Base-by-base conservation (phyloP, 2,888 invertebrate genomes). In the Nowickia ferox region DNA sequence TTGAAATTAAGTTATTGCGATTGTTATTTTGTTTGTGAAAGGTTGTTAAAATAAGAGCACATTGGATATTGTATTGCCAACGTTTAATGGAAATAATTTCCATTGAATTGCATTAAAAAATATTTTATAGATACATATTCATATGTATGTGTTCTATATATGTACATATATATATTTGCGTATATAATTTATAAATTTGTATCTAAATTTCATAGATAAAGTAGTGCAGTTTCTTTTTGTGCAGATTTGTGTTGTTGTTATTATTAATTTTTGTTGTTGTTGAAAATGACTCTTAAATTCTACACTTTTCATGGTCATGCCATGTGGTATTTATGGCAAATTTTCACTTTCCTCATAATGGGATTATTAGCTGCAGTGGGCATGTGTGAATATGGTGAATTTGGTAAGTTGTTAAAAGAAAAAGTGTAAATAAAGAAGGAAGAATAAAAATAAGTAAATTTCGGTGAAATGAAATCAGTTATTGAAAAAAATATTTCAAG, bases 341-440 rank as follows among this genome's bases (percentile, higher is more conserved):
- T 82, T 84, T 89, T 76, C 72, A 84, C 85, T 69, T 87, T 80
- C 72, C 86, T 68, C 77, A 71, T 86, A 81, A 87, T 86, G 68
- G 89, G 84, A 87, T 88, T 87, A 79, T 88, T 82, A 65, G 72
- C 79, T 63, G 84, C 46, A 87, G 69, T 77, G 48, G 87, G 68
- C 75, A 84, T 87, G 22, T 86, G 88, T 71, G 92, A 91, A 87
- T 81, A 63, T 19, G 92, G 90, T 1, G 88, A 89, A 76, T 92
- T 91, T 79, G 91, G 91, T 91, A 90, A 87, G 90, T 84, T 55
- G 13, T 11, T 46, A 42, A 40, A 63, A 68, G 9, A 48, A 30
- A 51, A 63, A 17, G 59, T n/a, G 38, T 1, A 17, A 48, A 1
- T 48, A 0, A n/a, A 30, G 13, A 42, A 22, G 9, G 38, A 79